Evolutionary conservation across 1,140 invertebrate species (phyloP).

Genomic region (Brachystomella parvula): DNA sequence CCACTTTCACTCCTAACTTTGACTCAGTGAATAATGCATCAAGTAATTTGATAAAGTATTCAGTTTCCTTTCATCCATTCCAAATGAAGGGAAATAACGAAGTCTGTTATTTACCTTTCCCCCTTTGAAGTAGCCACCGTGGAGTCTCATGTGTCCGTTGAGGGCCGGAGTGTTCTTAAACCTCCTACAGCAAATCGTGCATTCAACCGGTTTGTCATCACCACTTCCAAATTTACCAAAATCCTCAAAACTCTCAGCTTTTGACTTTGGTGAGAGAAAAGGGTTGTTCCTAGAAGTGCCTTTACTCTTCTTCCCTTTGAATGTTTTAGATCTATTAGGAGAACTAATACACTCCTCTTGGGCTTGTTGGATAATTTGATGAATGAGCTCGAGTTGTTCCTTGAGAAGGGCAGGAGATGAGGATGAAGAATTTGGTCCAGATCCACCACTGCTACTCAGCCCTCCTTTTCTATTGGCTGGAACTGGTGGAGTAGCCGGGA

Average conservation of each 20-base stretch:
- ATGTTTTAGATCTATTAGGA: constrained; percentile 20
- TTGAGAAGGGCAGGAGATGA: constrained; percentile 58
- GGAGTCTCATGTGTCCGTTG: constrained; percentile 93
- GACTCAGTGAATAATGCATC: neutral
- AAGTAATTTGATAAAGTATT: neutral
- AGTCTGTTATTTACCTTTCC: constrained; percentile 47
- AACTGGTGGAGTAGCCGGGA: neutral
- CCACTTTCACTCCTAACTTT: neutral
- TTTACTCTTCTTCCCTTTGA: constrained; percentile 16
- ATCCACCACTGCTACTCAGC: constrained; percentile 16
- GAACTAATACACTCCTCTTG: constrained; percentile 46
- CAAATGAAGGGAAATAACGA: too few species aligned
- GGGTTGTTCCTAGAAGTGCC: neutral
- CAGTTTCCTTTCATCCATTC: too few species aligned
- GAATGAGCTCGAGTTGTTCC: constrained; percentile 64
- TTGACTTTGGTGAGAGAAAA: neutral
- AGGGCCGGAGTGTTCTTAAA: constrained; percentile 95
- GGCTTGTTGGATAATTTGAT: constrained; percentile 68
- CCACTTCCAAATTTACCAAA: constrained; percentile 7
- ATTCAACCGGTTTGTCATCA: constrained; percentile 76
- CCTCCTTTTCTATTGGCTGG: constrained; percentile 31
- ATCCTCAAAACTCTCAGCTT: constrained; percentile 11
- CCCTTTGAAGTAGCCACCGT: constrained; percentile 95
- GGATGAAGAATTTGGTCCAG: neutral
- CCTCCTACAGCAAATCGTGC: constrained; percentile 84